Evolutionary conservation across 1,140 invertebrate genomes (phyloP).

Genomic region (Heliothis virescens): DNA sequence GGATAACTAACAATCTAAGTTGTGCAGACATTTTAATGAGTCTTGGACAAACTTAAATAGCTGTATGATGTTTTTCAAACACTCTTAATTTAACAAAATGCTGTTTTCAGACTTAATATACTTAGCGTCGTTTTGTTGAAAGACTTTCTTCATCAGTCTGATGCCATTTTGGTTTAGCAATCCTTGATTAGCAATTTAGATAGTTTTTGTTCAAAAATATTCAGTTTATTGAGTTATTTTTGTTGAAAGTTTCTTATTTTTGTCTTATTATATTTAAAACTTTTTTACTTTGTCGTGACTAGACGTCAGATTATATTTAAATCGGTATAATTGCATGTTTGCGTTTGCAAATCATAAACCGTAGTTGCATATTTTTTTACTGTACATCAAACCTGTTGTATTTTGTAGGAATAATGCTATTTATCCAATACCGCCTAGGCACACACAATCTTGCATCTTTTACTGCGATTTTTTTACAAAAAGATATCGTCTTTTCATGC

Average conservation of each 20-base stretch:
- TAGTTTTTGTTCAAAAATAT: slow-evolving; percentile 1
- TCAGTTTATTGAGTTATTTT: not conserved
- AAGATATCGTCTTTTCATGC: too few species aligned
- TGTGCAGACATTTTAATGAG: slow-evolving; percentile 26
- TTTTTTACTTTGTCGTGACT: not conserved
- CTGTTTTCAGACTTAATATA: slow-evolving; percentile 28
- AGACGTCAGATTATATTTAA: not conserved
- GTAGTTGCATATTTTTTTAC: too few species aligned
- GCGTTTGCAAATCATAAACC: too few species aligned
- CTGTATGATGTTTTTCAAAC: not conserved
- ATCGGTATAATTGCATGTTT: too few species aligned
- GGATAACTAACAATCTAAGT: not conserved
- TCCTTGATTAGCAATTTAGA: not conserved
- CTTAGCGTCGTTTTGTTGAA: slow-evolving; percentile 4
- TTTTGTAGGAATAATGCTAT: too few species aligned
- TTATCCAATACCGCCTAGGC: too few species aligned
- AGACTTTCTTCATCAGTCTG: slow-evolving; percentile 1
- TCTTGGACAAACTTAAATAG: slow-evolving; percentile 25
- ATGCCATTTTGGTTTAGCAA: not conserved
- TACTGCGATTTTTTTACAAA: too few species aligned
- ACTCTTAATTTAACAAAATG: slow-evolving; percentile 17
- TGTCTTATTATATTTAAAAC: not conserved
- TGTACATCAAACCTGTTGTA: too few species aligned
- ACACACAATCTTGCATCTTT: too few species aligned
- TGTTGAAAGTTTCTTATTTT: not conserved